Conservation (phyloP, 1,140 invertebrate species). For the Sarcophaga bullata region DNA sequence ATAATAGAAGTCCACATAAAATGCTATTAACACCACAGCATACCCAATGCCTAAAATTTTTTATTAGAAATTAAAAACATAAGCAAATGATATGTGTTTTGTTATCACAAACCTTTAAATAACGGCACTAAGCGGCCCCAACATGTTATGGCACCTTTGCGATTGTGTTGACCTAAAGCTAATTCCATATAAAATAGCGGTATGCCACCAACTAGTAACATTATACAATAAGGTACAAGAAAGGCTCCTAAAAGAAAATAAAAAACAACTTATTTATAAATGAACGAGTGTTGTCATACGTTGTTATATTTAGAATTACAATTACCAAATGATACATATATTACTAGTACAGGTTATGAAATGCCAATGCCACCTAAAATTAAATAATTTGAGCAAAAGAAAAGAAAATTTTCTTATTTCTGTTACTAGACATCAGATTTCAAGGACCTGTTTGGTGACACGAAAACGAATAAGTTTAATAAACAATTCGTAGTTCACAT, state of each 20-base stretch:
- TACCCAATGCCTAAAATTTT: slow-evolving; percentile 89
- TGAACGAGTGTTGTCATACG: too few relatives aligned
- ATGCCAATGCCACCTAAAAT: too few relatives aligned
- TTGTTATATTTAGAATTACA: too few relatives aligned
- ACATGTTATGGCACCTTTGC: slow-evolving; percentile 94
- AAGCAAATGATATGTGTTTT: not conserved
- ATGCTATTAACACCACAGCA: slow-evolving; percentile 95
- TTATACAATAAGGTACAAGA: slow-evolving; percentile 93
- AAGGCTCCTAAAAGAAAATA: slow-evolving; percentile 81
- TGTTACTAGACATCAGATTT: too few relatives aligned
- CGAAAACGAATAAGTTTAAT: too few relatives aligned
- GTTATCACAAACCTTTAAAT: slow-evolving; percentile 81
- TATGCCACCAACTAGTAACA: slow-evolving; percentile 95
- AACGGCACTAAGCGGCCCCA: slow-evolving; percentile 91
- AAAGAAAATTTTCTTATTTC: too few relatives aligned
- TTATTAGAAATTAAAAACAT: not conserved
- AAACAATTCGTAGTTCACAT: too few relatives aligned
- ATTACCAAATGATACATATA: too few relatives aligned
- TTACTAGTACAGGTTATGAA: too few relatives aligned
- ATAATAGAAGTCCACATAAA: slow-evolving; percentile 99
- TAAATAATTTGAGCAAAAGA: too few relatives aligned
- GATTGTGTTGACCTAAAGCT: slow-evolving; percentile 95
- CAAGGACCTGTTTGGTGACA: too few relatives aligned
- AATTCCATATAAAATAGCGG: slow-evolving; percentile 99
- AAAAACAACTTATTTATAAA: not conserved